Base-by-base conservation (phyloP, 2,888 invertebrate species). In the Fragum whitleyi region DNA sequence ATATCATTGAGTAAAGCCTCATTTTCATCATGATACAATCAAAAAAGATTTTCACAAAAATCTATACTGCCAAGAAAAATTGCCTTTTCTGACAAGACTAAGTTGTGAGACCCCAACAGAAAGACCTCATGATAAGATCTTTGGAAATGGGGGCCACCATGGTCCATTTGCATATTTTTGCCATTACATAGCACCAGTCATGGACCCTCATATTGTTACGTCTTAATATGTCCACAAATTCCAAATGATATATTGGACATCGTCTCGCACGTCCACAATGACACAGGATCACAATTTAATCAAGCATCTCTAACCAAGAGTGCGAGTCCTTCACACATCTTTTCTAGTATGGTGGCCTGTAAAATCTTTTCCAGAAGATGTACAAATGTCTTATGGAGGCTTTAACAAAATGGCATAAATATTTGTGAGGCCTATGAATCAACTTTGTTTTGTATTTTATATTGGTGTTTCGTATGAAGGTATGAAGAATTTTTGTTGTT, bases 1-100 rank as follows among this genome's bases (percentile, higher is more conserved):
- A n/a, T n/a, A n/a, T n/a, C n/a, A n/a, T n/a, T 70, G 70, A 55
- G 70, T 70, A 75, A 75, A 75, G 21, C 68, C 53, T 59, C n/a
- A 75, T 75, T 75, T 75, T 69, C 75, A 75, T 75, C n/a, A n/a
- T n/a, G n/a, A n/a, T n/a, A n/a, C n/a, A n/a, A n/a, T n/a, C n/a
- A n/a, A n/a, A 36, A 6, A 3, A 36, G 32, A 9, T 36, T 36
- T 36, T 36, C 32, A 6, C 32, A 6, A 36, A 36, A 36, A 36
- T n/a, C n/a, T n/a, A n/a, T n/a, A 36, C 32, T 6, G 32, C 32
- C 32, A 36, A 36, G 9, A 36, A 6, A 36, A 36, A 36, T 36
- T 36, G 32, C 32, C 32, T 36, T 6, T 6, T 36, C 32, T 9
- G 3, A 36, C 32, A 3, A 36, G 32, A 36, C 32, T 36, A 36